These are phyloP conservation scores for Brachyhypopomus gauderio DNA, from an alignment of 2,113 vertebrate genomes.

Conservation along the genomic window DNA sequence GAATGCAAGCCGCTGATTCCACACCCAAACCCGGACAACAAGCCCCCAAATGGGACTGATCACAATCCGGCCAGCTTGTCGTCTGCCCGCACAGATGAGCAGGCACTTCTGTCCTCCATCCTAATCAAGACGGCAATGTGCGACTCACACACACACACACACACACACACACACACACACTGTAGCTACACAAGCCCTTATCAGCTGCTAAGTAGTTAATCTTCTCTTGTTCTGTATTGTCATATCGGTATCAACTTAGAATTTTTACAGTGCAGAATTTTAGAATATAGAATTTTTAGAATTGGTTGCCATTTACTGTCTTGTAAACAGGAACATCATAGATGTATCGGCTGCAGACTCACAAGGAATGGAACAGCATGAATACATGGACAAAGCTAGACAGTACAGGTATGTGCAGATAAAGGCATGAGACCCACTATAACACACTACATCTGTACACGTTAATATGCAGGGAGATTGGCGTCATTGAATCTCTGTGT, in stretches of 20 bases:
- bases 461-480: neutral
- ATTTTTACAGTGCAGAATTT: no score
- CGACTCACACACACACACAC: conserved; percentile 49
- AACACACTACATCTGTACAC: neutral
- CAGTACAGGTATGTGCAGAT: conserved; percentile 85
- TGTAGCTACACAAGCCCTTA: no score
- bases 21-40: conserved; percentile 81
- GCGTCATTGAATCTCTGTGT: neutral
- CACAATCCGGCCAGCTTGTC: conserved; percentile 80
- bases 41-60: conserved; percentile 85
- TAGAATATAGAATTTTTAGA: no score
- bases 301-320: no score
- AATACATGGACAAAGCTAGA: conserved; percentile 95
- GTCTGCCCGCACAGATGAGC: conserved; percentile 87
- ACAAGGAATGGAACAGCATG: conserved; percentile 95
- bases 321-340: conserved; percentile 86
- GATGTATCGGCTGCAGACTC: conserved; percentile 95
- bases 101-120: conserved; percentile 92
- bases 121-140: conserved; percentile 92
- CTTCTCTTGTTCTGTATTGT: neutral
- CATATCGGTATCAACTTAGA: no score
- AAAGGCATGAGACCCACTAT: no score
- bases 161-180: neutral
- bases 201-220: no score
- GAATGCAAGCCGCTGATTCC: conserved; percentile 84